Evolutionary conservation across 2,113 vertebrate genomes (phyloP), one percentile per base, ranked within the genome.

Genomic region (Conger conger): DNA sequence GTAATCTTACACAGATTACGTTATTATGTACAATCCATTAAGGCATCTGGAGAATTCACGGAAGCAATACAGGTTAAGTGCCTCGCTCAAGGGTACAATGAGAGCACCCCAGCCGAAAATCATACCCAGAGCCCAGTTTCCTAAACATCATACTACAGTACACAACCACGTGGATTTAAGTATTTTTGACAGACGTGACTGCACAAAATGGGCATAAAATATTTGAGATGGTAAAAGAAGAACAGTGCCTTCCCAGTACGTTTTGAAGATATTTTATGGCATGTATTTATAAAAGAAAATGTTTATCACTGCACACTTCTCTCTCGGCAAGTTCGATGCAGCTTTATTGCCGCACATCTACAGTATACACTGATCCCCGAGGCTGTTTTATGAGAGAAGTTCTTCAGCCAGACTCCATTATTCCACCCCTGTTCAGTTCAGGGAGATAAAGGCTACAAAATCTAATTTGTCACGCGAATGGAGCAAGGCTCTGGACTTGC

Each of bases 381-480:
- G 81, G 81, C 4, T 35, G 11, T 30, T 36, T 54, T 35, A 40
- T 63, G 33, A 36, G 8, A 33, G 37, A 36, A 27, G 23, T 33
- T 68, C 54, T 68, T 82, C 54, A 18, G 7, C 16, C 20, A 33
- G 4, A 36, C 18, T 57, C 80, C 40, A 53, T 82, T 68, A n/a
- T 63, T 36, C 81, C 18, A 20, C 15, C n/a, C 13, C 50, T 50
- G 40, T 2, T 50, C 40, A 53, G 42, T 50, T 33, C 35, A 86
- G 79, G 77, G 57, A 81, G 86, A 87, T 85, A 86, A 89, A 86
- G 85, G 83, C 35, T 60, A 85, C 83, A 88, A 81, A 87, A 91
- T 88, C 85, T 85, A 88, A 88, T 89, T 89, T 89, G 88, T 87
- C 79, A 79, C 83, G 68, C 80, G 80, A 89, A 86, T 84, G 82